A percentile compares a stretch with the other conserved stretches of the same genome.
phyloP scores from a whole-genome alignment of 2,113 vertebrate genomes.

The Fregata magnificens region DNA sequence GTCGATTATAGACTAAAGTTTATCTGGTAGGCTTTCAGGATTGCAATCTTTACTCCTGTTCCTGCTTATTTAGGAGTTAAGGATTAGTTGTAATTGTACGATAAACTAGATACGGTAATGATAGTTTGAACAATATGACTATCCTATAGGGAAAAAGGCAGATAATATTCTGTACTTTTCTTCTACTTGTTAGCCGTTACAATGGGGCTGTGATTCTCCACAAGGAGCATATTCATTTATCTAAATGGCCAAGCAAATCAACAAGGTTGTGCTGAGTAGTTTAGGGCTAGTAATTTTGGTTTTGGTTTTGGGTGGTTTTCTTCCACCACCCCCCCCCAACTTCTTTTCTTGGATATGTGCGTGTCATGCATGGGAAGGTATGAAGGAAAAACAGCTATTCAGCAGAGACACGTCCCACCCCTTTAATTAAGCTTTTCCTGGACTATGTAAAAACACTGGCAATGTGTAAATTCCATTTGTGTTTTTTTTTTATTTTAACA shows the following conservation, averaged over 20 bases:
- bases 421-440: conserved; percentile 63
- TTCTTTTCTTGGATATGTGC: conserved; percentile 30
- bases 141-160: not conserved
- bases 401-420: conserved; percentile 4
- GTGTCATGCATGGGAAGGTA: conserved; percentile 52
- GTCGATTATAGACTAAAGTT: not conserved
- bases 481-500: conserved; percentile 19
- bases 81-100: not conserved
- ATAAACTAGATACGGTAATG: not conserved
- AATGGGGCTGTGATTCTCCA: not conserved
- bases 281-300: not conserved
- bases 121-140: not conserved
- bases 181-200: not conserved
- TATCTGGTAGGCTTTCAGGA: not conserved
- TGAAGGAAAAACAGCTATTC: conserved; percentile 52
- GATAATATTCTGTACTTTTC: not conserved
- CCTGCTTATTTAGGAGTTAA: conserved; percentile 17
- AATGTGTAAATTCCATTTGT: conserved; percentile 38
- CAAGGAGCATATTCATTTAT: not conserved
- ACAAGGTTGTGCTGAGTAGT: not conserved
- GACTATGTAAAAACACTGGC: conserved; percentile 33
- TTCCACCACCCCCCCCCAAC: not conserved
- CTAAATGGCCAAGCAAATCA: not conserved
- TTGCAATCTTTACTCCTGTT: not conserved
- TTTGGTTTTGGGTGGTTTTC: conserved; percentile 9